Percentiles rank a stretch among this genome's conserved stretches.
Conservation (phyloP, 2,797 vertebrate species). For the Balearica regulorum region DNA sequence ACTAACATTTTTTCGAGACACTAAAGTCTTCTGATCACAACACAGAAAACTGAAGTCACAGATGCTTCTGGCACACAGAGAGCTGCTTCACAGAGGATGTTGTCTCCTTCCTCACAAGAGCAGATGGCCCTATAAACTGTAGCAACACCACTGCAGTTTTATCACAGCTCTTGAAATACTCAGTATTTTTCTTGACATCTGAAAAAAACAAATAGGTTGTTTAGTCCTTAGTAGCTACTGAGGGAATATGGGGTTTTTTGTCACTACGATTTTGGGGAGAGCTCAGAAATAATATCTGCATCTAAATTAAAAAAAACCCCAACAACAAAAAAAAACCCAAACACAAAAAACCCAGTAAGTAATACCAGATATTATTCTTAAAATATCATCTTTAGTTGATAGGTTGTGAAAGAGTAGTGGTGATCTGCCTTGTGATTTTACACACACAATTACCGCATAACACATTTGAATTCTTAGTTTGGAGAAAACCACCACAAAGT, state of each 20-base stretch:
- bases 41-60: neutral
- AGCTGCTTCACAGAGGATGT: neutral
- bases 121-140: neutral
- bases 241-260: accelerated
- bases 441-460: neutral
- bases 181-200: neutral
- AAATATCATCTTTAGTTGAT: neutral
- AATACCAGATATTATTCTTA: neutral
- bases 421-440: neutral
- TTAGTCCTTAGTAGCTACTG: neutral
- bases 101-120: neutral
- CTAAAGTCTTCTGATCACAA: neutral
- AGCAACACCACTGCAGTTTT: neutral
- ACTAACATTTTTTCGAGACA: neutral
- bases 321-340: neutral
- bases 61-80: neutral
- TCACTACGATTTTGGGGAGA: neutral
- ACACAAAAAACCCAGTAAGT: neutral
- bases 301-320: neutral
- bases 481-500: neutral
- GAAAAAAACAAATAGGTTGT: accelerated
- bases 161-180: neutral
- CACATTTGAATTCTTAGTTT: neutral
- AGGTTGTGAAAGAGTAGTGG: neutral
- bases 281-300: neutral